Base-by-base conservation (phyloP, 2,888 invertebrate genomes). In the Dicycla oo region DNA sequence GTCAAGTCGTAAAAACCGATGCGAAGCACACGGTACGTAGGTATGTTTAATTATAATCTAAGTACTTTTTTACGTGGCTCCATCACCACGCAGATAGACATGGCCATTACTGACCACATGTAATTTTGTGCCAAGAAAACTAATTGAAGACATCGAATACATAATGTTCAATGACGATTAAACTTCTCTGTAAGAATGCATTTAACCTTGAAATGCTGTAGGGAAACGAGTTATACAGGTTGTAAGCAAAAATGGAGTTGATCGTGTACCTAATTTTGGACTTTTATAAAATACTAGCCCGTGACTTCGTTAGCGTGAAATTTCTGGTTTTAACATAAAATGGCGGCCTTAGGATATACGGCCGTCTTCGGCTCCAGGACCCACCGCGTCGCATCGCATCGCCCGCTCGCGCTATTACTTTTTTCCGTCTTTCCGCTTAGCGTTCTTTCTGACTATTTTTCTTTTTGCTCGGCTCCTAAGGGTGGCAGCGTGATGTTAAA, bases 181-280 rank as follows among this genome's bases (percentile, higher is more conserved):
- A 47, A 49, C 47, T 30, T 23, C 20, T 47, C 15, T 15, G 23
- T 23, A 60, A 60, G 26, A 62, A 73, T 43, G 34, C 23, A 54
- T 13, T 13, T 13, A 62, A 47, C 71, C 61, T 78, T 76, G 74
- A 72, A 71, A 77, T 60, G 30, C 23, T 68, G 68, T 0, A 23
- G 23, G 3, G 5, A 58, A 75, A 75, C 74, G 26, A 56, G 75
- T 62, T 61, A 38, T 4, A 49, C 61, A n/a, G n/a, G 47, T 73
- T 40, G 20, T 43, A 34, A 40, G 20, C 38, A 26, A 62, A 68
- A 73, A 63, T 45, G 23, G 20, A 40, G 11, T 60, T 54, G 38
- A 47, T 60, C 45, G 45, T 47, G 23, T 26, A 40, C 57, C 30
- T 30, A 13, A 30, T 58, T 71, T 69, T 43, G 23, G 6, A 43